These are phyloP conservation scores for Limnodromus scolopaceus DNA, from an alignment of 2,797 vertebrate species.

Conservation along the genomic window DNA sequence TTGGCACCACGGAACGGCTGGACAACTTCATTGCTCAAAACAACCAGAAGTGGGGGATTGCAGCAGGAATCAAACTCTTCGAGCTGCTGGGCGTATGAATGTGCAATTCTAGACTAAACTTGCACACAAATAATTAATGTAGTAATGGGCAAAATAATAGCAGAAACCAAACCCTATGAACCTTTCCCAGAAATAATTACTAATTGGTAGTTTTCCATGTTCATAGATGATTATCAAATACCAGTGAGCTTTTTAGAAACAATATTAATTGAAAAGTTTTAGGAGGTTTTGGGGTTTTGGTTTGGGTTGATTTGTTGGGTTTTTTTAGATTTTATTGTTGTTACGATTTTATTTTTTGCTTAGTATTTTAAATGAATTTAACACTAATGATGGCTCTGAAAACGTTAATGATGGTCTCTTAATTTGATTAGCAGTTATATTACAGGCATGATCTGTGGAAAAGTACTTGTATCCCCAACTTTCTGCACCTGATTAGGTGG, in stretches of 20 bases:
- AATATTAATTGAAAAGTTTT: not conserved
- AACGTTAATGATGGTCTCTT: not conserved
- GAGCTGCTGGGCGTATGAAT: not conserved
- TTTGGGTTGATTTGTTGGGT: not conserved
- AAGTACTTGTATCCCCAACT: not conserved
- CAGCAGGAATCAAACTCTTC: not conserved
- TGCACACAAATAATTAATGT: not conserved
- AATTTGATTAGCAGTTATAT: not conserved
- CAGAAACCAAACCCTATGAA: not conserved
- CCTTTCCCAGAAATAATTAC: constrained; percentile 19
- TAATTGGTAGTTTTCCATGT: not conserved
- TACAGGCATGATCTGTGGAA: not conserved
- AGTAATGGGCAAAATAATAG: not conserved
- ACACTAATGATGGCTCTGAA: not conserved
- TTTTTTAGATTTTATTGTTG: not conserved
- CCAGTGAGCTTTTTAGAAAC: not conserved
- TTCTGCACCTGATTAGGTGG: not conserved
- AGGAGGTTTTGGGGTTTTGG: not conserved
- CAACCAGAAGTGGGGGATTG: not conserved
- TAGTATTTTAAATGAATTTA: not conserved
- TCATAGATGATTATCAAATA: not conserved
- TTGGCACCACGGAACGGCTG: not conserved
- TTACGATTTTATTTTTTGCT: not conserved
- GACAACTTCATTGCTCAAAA: constrained; percentile 3
- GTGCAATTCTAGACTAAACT: not conserved